These are phyloP conservation scores for Zoanthus sansibaricus DNA, from an alignment of 92 coral and sea anemone genomes.

Conservation along the genomic window DNA sequence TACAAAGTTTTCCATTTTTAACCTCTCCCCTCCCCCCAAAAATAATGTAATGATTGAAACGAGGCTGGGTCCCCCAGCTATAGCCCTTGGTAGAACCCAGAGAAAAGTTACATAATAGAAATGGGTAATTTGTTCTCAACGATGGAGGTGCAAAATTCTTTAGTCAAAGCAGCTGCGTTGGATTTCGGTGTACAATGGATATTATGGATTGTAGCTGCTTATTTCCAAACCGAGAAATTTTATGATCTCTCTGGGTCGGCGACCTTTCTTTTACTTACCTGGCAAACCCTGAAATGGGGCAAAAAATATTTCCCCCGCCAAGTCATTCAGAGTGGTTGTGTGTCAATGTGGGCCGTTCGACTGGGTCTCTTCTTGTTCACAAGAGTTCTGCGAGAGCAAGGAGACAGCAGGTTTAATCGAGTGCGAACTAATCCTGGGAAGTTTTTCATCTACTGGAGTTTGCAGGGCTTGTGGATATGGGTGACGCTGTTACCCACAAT, in stretches of 20 bases:
- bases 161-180: slow-evolving; percentile 73
- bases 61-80: no score
- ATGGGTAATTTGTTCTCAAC: slow-evolving; percentile 57
- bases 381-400: slow-evolving; percentile 83
- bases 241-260: slow-evolving; percentile 82
- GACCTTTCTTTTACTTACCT: slow-evolving; percentile 82
- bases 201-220: slow-evolving; percentile 77
- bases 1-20: no score
- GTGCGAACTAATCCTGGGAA: slow-evolving; percentile 83
- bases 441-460: slow-evolving; percentile 84
- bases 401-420: slow-evolving; percentile 83
- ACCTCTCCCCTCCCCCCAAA: no score
- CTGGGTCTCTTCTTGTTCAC: slow-evolving; percentile 83
- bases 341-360: slow-evolving; percentile 90
- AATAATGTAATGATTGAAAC: no score
- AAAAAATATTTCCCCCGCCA: slow-evolving; percentile 78
- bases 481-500: slow-evolving; percentile 84
- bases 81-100: no score
- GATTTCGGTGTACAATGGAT: slow-evolving; percentile 95
- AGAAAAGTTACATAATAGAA: not conserved
- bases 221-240: slow-evolving; percentile 89
- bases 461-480: slow-evolving; percentile 94
- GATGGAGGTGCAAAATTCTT: slow-evolving; percentile 51
- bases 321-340: slow-evolving; percentile 86
- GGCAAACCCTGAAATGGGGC: slow-evolving; percentile 76